Percentiles rank a stretch among this genome's conserved stretches.
phyloP scores from a whole-genome alignment of 2,888 invertebrate genomes.

The Ophion ventricosus region DNA sequence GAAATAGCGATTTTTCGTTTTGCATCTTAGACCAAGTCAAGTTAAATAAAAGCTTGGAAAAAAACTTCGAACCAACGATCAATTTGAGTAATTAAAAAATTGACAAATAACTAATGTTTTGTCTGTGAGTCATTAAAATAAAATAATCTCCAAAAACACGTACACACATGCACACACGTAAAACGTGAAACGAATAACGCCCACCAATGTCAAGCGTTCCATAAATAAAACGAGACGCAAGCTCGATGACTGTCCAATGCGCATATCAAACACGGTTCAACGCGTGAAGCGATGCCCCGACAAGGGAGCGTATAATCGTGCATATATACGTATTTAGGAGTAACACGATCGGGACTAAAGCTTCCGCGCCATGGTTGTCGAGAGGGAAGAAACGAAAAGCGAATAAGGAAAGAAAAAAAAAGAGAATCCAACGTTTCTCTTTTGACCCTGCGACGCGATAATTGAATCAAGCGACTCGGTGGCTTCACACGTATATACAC shows the following conservation, averaged over 20 bases:
- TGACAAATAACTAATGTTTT: too few relatives aligned
- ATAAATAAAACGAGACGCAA: conserved; percentile 43
- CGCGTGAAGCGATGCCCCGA: neutral
- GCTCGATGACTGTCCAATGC: conserved; percentile 16
- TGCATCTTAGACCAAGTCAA: too few relatives aligned
- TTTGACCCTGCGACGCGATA: conserved; percentile 43
- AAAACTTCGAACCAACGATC: too few relatives aligned
- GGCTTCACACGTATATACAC: conserved; percentile 33
- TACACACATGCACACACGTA: too few relatives aligned
- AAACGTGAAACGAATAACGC: conserved; percentile 24
- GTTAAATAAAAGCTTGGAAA: too few relatives aligned
- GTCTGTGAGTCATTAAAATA: too few relatives aligned
- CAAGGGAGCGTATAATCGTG: conserved; percentile 14
- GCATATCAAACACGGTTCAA: conserved; percentile 14
- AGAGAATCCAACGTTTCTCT: conserved; percentile 11
- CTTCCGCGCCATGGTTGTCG: too few relatives aligned
- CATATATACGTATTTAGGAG: conserved; percentile 7
- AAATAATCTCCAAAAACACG: too few relatives aligned
- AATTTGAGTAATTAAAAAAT: too few relatives aligned
- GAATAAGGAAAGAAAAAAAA: neutral
- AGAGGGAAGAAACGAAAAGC: too few relatives aligned
- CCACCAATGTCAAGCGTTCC: conserved; percentile 42
- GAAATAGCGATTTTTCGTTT: too few relatives aligned
- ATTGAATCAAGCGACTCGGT: conserved; percentile 52
- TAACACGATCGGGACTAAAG: neutral